phyloP scores from a whole-genome alignment of 1,140 invertebrate genomes.

The Heliconius eleuchia region DNA sequence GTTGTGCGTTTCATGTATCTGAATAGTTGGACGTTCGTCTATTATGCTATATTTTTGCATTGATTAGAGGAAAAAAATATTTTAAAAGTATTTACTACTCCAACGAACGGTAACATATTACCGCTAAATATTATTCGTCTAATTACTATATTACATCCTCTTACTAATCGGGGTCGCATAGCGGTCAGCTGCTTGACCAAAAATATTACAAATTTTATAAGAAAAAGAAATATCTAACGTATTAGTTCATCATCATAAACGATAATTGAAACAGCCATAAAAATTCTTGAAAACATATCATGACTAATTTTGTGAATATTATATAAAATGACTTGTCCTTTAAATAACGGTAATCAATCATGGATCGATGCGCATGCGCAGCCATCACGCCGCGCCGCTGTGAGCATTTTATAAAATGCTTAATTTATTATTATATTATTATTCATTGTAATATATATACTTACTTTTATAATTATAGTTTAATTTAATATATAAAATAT shows the following conservation, averaged over 20 bases:
- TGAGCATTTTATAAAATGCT: background rate
- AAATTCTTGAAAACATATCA: background rate
- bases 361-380: background rate
- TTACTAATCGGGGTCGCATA: background rate
- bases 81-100: too few relatives aligned
- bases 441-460: too few relatives aligned
- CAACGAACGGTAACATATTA: too few relatives aligned
- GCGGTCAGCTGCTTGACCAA: background rate
- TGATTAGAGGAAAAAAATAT: too few relatives aligned
- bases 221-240: background rate
- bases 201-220: background rate
- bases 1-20: too few relatives aligned
- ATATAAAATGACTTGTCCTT: background rate
- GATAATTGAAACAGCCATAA: background rate
- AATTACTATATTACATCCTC: background rate
- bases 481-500: background rate
- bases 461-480: background rate
- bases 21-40: too few relatives aligned
- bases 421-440: background rate
- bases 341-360: background rate
- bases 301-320: background rate
- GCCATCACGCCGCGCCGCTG: background rate
- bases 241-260: background rate
- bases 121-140: background rate
- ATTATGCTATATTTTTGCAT: too few relatives aligned